Evolutionary conservation across 2,113 vertebrate genomes (phyloP), one percentile per base, ranked within the genome.

Genomic region (Malaclemys terrapin): DNA sequence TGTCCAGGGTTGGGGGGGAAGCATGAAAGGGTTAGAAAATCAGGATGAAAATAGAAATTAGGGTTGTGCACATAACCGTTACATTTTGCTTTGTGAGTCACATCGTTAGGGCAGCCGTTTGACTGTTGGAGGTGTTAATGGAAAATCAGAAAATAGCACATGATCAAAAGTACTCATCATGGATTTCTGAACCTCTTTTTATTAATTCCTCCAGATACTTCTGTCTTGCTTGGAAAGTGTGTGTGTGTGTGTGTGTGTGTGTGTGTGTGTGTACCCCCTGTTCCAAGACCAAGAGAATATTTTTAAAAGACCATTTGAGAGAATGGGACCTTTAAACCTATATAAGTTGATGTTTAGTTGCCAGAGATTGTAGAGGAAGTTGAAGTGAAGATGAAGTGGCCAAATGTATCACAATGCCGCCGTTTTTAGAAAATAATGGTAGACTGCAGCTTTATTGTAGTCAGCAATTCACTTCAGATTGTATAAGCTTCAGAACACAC

Each of bases 61-160:
- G 83, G 85, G 49, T 72, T 82, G 47, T 42, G 65, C n/a, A 47
- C 84, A 82, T 53, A 87, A 89, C 35, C 87, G 24, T 89, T 86
- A 78, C 0, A 0, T 81, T 91, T 94, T 87, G 27, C 88, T 93
- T 47, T n/a, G 88, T 88, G 93, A 72, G 62, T 97, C 86, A 79
- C 0, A 2, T 56, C 83, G 88, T 35, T 45, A n/a, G 88, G 91
- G 82, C 88, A 92, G 92, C 87, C 69, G 80, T 52, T 45, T 76
- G 88, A 72, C 29, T 93, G 59, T 87, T 13, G 0, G 82, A 93
- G 91, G 90, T 89, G 76, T 84, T 96, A 95, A 88, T 95, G 89
- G 93, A 90, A 94, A 93, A 88, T 19, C 13, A 1, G 78, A 81
- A 86, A 78, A 27, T n/a, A 62, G 24, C n/a, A 20, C 6, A 6